Conservation (phyloP, 1,140 invertebrate species). For the Ceratina australensis region DNA sequence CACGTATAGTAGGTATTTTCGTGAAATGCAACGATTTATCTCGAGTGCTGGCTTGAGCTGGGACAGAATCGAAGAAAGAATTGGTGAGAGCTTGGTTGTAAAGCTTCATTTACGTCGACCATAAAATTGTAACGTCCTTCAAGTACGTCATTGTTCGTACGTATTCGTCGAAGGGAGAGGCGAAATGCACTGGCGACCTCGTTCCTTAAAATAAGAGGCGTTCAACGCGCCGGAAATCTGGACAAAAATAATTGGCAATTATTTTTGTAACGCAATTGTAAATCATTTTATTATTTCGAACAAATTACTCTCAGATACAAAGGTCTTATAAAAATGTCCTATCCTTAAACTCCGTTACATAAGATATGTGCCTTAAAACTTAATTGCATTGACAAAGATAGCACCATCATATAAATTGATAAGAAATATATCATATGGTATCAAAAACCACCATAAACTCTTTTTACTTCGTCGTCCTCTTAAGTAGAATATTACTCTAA, state of each 20-base stretch:
- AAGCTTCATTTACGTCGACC: not conserved
- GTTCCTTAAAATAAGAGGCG: conserved; percentile 1
- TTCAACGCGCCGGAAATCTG: not conserved
- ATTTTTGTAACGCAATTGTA: conserved; percentile 3
- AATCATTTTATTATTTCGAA: conserved; percentile 30
- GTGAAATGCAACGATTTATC: not conserved
- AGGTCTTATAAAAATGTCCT: conserved; percentile 20
- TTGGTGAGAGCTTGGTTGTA: no score
- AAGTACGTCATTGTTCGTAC: not conserved
- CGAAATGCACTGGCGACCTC: not conserved
- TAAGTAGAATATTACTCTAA: not conserved
- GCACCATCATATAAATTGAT: not conserved
- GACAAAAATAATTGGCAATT: not conserved
- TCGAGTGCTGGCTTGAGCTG: no score
- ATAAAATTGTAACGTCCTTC: conserved; percentile 5
- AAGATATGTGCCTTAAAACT: not conserved
- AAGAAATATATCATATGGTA: not conserved
- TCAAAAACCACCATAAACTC: conserved; percentile 3
- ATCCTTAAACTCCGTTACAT: not conserved
- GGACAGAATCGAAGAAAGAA: not conserved
- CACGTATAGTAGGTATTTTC: not conserved
- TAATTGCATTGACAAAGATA: conserved; percentile 37
- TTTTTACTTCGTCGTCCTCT: not conserved
- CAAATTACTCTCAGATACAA: conserved; percentile 17
- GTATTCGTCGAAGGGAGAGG: not conserved